Percentiles rank a stretch among this genome's conserved stretches.
Conservation (phyloP, 2,113 vertebrate genomes). For the Odocoileus hemionus region DNA sequence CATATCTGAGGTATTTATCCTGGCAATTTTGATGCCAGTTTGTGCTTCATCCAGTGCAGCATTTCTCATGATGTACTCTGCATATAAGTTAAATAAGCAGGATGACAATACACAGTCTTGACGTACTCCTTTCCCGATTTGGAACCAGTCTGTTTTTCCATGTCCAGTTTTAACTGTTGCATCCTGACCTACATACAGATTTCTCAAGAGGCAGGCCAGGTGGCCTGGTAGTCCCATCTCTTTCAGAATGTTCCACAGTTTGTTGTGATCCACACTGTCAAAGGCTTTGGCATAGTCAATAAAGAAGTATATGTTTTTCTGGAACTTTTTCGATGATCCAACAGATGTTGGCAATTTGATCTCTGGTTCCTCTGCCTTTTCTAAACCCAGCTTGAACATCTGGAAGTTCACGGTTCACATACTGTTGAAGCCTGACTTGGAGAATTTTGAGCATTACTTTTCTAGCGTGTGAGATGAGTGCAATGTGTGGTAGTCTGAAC, state of each 20-base stretch:
- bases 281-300: background rate
- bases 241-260: background rate
- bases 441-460: background rate
- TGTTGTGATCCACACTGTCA: background rate
- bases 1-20: background rate
- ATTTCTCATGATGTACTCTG: background rate
- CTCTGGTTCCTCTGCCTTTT: background rate
- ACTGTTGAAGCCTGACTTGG: background rate
- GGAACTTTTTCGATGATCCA: background rate
- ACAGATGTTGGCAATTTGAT: background rate
- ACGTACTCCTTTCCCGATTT: background rate
- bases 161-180: background rate
- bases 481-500: background rate
- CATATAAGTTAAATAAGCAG: background rate
- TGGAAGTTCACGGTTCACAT: background rate
- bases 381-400: background rate
- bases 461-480: background rate
- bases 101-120: background rate
- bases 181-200: background rate
- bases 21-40: background rate
- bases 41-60: background rate
- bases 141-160: background rate
- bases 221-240: background rate
- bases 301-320: background rate
- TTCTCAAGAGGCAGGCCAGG: background rate